These are phyloP conservation scores for Cervus canadensis DNA, from an alignment of 2,113 vertebrate genomes.

Conservation along the genomic window DNA sequence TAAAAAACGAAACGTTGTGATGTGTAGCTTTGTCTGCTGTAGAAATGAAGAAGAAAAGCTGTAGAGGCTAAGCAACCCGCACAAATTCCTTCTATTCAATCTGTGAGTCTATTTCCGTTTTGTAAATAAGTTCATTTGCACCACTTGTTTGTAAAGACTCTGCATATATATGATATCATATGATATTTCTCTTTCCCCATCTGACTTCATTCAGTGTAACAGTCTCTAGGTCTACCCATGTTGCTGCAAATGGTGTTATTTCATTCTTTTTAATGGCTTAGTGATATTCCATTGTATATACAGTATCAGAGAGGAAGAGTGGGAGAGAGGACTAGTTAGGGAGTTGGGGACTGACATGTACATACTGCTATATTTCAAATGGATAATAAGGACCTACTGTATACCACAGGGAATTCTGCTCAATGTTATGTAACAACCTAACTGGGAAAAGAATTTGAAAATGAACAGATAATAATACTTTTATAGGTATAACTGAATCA, in stretches of 20 bases:
- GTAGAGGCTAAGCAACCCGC: not conserved
- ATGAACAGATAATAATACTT: not conserved
- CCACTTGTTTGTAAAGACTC: not conserved
- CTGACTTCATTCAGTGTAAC: not conserved
- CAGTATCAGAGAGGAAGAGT: not conserved
- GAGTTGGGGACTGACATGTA: not conserved
- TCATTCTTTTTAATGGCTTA: not conserved
- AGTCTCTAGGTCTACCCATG: not conserved
- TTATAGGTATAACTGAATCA: not conserved
- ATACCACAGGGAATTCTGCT: not conserved
- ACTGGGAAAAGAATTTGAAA: not conserved
- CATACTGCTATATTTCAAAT: not conserved
- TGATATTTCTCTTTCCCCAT: not conserved
- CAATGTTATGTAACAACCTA: not conserved
- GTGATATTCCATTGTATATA: not conserved
- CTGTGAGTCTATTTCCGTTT: not conserved
- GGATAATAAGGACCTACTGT: not conserved
- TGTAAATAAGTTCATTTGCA: not conserved
- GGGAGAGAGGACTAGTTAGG: not conserved
- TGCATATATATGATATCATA: not conserved
- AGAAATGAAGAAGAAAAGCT: not conserved
- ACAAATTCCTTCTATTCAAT: not conserved
- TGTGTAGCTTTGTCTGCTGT: not conserved
- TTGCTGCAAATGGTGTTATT: not conserved
- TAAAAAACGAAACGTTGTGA: not conserved